phyloP scores from a whole-genome alignment of 2,113 vertebrate species.

The Aspiorhynchus laticeps region DNA sequence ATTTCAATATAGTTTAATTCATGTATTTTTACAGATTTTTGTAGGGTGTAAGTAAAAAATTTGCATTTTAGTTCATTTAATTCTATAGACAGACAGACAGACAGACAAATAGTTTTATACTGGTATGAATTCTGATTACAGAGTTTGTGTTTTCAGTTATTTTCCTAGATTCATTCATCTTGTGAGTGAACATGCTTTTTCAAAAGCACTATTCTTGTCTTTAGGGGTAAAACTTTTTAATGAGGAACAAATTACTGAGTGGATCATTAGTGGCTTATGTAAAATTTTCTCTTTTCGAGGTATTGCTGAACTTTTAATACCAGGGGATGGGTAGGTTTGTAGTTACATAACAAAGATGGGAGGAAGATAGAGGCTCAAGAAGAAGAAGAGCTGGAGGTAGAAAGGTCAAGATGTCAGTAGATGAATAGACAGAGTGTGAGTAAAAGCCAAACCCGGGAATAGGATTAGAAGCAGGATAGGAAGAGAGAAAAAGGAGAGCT shows the following conservation, averaged over 20 bases:
- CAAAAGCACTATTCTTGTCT: constrained; percentile 11
- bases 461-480: background rate
- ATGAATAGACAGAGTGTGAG: background rate
- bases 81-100: background rate
- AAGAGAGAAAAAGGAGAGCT: background rate
- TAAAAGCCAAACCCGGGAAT: background rate
- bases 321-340: background rate
- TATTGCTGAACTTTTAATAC: constrained; percentile 39
- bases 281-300: constrained; percentile 22
- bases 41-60: background rate
- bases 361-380: background rate
- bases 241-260: background rate
- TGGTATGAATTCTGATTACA: background rate
- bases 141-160: background rate
- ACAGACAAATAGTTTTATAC: background rate
- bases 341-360: constrained; percentile 1
- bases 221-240: constrained; percentile 5
- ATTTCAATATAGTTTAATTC: no score
- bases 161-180: background rate
- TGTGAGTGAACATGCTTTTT: background rate
- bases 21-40: background rate
- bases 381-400: background rate
- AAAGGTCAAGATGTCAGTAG: background rate
- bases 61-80: no score
- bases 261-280: constrained; percentile 41